Conservation (phyloP, 2,797 vertebrate species). For the Coccyzus lansbergi region DNA sequence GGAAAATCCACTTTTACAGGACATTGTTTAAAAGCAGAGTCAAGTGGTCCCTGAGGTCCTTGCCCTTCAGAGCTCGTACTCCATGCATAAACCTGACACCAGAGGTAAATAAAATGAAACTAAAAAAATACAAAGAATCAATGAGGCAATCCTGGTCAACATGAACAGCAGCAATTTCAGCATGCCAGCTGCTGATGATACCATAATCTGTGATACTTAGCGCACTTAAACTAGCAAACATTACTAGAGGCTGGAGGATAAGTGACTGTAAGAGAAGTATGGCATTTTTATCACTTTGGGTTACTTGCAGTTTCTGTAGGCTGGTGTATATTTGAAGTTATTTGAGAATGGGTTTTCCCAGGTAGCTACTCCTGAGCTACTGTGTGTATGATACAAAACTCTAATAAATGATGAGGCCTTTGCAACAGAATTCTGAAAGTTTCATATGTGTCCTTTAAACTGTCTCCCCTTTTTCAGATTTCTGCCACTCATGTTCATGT, state of each 20-base stretch:
- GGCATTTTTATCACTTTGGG: not conserved
- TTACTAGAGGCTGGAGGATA: not conserved
- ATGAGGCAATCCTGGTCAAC: rapidly evolving
- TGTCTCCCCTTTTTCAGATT: not conserved
- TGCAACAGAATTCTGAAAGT: not conserved
- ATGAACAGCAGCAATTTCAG: not conserved
- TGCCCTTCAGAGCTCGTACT: not conserved
- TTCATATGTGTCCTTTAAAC: not conserved
- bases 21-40: not conserved
- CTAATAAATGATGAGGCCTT: not conserved
- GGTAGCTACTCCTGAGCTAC: not conserved
- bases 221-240: not conserved
- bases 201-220: not conserved
- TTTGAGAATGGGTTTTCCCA: not conserved
- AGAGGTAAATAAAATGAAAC: not conserved
- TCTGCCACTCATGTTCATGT: not conserved
- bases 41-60: not conserved
- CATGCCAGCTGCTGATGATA: not conserved
- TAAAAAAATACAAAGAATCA: not conserved
- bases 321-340: not conserved
- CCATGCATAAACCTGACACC: not conserved
- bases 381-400: not conserved
- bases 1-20: not conserved
- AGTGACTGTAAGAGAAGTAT: not conserved
- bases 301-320: not conserved